Evolutionary conservation across 2,888 invertebrate genomes (phyloP).

Genomic region (Spodoptera picta): DNA sequence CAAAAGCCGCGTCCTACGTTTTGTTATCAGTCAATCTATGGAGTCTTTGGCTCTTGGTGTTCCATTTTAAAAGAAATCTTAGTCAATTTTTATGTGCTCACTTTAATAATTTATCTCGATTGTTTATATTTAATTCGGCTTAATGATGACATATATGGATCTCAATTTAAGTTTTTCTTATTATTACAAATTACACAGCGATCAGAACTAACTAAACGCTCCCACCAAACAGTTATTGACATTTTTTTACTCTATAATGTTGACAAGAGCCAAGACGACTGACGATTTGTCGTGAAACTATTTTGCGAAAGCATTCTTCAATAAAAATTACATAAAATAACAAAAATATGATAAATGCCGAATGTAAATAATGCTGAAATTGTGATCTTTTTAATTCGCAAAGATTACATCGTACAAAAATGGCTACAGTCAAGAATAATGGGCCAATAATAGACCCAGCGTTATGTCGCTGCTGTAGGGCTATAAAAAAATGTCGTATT

Average conservation of each 20-base stretch:
- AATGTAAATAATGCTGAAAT: conserved; percentile 47
- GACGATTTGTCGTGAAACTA: conserved; percentile 28
- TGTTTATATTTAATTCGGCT: no score
- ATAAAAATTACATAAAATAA: conserved; percentile 26
- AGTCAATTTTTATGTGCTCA: not conserved
- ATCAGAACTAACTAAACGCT: conserved; percentile 10
- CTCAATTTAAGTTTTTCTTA: no score
- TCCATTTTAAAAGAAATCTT: no score
- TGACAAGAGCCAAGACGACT: conserved; percentile 37
- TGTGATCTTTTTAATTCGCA: conserved; percentile 7
- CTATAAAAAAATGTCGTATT: conserved; percentile 84
- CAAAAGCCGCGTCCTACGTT: no score
- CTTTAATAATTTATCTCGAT: no score
- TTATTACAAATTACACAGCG: no score
- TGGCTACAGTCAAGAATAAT: conserved; percentile 77
- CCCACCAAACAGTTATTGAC: conserved; percentile 14
- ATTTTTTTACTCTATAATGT: conserved; percentile 38
- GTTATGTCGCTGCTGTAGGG: conserved; percentile 82
- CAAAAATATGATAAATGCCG: conserved; percentile 42
- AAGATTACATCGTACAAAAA: conserved; percentile 54
- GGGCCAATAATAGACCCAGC: conserved; percentile 83
- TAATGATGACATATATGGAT: no score
- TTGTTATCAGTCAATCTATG: no score
- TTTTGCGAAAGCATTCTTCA: conserved; percentile 38
- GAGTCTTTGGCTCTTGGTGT: no score